phyloP scores from a whole-genome alignment of 1,140 invertebrate species.

The Tetraneura akinire region DNA sequence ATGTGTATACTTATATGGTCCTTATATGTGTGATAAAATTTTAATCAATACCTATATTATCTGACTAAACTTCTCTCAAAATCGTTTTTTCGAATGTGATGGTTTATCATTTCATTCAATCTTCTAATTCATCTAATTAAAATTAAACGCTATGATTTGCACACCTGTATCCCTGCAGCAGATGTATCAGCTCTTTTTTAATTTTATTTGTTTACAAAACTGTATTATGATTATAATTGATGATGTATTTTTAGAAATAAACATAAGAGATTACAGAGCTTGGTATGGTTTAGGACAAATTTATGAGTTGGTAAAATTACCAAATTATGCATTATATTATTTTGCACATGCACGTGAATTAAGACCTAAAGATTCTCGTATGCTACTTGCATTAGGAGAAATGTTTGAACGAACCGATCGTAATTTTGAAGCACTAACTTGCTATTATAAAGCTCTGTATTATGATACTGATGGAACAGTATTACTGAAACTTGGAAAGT shows the following conservation, averaged over 20 bases:
- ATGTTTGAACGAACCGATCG: conserved; percentile 94
- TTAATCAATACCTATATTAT: too few species aligned
- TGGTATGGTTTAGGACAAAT: conserved; percentile 99
- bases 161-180: too few species aligned
- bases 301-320: conserved; percentile 81
- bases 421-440: conserved; percentile 91
- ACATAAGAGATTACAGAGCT: conserved; percentile 89
- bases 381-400: conserved; percentile 94
- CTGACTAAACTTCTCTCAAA: too few species aligned
- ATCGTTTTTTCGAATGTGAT: too few species aligned
- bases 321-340: conserved; percentile 70
- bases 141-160: too few species aligned
- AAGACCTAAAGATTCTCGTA: conserved; percentile 94
- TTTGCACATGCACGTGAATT: conserved; percentile 94
- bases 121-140: too few species aligned
- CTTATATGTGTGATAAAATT: too few species aligned
- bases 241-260: conserved; percentile 74
- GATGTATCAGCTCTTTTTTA: too few species aligned
- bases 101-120: too few species aligned
- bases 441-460: conserved; percentile 62
- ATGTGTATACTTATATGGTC: too few species aligned
- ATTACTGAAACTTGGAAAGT: conserved; percentile 30
- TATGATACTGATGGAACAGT: conserved; percentile 20
- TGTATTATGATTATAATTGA: neutral
- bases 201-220: neutral